Percentiles rank a stretch among this genome's conserved stretches.
Evolutionary conservation across 2,797 vertebrate species (phyloP).

Genomic region (Vespertilio murinus): DNA sequence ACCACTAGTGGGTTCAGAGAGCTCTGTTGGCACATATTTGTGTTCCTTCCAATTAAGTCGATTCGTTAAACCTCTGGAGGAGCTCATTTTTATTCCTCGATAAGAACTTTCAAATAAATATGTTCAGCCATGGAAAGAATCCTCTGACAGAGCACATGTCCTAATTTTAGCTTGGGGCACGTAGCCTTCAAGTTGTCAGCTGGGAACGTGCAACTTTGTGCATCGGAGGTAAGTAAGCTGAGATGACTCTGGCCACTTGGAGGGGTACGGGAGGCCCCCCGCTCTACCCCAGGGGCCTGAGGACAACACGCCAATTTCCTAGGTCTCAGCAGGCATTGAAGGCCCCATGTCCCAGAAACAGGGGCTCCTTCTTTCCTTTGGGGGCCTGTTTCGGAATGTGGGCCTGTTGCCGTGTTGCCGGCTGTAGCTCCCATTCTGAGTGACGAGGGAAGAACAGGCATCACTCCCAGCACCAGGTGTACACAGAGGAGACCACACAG

Average conservation of each 20-base stretch:
- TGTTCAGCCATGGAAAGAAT: slow-evolving; percentile 27
- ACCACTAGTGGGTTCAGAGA: not conserved
- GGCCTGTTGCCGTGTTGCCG: not conserved
- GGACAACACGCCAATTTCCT: fast-evolving
- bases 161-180: slow-evolving; percentile 9
- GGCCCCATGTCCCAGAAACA: not conserved
- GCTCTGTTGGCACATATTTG: not conserved
- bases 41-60: slow-evolving; percentile 11
- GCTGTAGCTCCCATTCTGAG: not conserved
- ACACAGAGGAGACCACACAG: not conserved
- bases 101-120: slow-evolving; percentile 57
- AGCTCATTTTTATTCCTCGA: slow-evolving; percentile 33
- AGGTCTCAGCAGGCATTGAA: not conserved
- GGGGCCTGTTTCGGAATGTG: not conserved
- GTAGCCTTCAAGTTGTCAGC: not conserved
- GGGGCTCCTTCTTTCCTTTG: not conserved
- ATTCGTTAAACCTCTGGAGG: not conserved
- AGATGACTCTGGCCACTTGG: not conserved
- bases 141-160: not conserved
- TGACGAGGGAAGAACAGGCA: not conserved
- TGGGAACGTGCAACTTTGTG: not conserved
- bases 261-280: not conserved
- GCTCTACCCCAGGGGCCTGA: not conserved
- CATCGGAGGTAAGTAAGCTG: not conserved
- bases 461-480: not conserved